Conservation (phyloP, 2,888 invertebrate species). For the Cecidostiba fungosa region DNA sequence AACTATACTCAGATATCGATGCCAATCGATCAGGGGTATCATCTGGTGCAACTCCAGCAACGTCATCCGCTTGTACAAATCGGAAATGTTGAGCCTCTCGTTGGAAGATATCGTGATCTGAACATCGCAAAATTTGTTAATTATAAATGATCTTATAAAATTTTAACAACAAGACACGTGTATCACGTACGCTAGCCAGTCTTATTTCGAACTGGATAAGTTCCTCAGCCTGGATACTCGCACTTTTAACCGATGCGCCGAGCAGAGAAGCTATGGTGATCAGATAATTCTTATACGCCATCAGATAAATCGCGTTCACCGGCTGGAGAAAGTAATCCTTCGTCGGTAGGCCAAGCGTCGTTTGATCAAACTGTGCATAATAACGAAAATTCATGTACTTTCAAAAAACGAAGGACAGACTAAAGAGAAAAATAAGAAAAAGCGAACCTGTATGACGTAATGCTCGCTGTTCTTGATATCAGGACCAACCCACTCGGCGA, state of each 20-base stretch:
- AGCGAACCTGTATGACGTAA: constrained; percentile 88
- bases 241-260: constrained; percentile 85
- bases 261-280: constrained; percentile 87
- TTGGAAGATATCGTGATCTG: constrained; percentile 90
- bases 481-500: constrained; percentile 94
- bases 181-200: constrained; percentile 86
- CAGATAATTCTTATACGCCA: constrained; percentile 91
- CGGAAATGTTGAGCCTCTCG: constrained; percentile 91
- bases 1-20: constrained; percentile 86
- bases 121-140: too few relatives aligned
- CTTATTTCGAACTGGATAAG: constrained; percentile 90
- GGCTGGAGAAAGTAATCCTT: constrained; percentile 89
- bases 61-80: constrained; percentile 90
- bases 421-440: neutral
- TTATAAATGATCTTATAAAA: too few relatives aligned
- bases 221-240: constrained; percentile 85
- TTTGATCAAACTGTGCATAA: constrained; percentile 92
- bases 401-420: neutral
- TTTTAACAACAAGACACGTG: too few relatives aligned
- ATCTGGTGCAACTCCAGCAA: constrained; percentile 85
- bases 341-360: constrained; percentile 85
- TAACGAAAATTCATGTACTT: constrained; percentile 59
- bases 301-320: constrained; percentile 85
- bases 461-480: constrained; percentile 96
- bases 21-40: constrained; percentile 89